Evolutionary conservation across 1,140 invertebrate species (phyloP).

Genomic region (Rhyacophila brunnea): DNA sequence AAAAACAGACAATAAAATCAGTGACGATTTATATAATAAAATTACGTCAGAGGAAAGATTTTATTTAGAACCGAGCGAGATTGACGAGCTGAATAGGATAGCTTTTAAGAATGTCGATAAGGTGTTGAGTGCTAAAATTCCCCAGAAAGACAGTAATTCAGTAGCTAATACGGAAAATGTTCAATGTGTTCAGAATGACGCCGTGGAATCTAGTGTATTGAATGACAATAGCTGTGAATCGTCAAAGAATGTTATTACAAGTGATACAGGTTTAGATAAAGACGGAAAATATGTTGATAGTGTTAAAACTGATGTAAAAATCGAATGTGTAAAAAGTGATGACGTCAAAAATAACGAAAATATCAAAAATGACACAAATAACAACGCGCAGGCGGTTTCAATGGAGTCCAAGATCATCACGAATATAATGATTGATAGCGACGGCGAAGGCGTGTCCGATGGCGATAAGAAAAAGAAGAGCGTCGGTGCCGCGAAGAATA

Average conservation of each 20-base stretch:
- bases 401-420: constrained; percentile 18
- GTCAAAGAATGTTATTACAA: background rate
- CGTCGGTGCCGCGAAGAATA: constrained; percentile 39
- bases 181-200: background rate
- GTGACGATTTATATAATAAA: constrained; percentile 45
- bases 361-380: constrained; percentile 2
- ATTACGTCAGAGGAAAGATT: constrained; percentile 48
- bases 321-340: background rate
- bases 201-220: background rate
- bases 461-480: background rate
- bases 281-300: background rate
- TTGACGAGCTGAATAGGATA: constrained; percentile 49
- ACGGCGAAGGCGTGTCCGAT: background rate
- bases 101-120: constrained; percentile 28
- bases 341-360: constrained; percentile 4
- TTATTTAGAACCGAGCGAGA: constrained; percentile 45
- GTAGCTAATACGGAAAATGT: background rate
- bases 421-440: constrained; percentile 23
- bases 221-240: background rate
- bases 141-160: too few relatives aligned
- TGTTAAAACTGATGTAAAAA: constrained; percentile 2
- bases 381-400: background rate
- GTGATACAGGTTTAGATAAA: background rate
- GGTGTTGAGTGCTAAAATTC: background rate
- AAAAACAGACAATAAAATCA: constrained; percentile 43